These are phyloP conservation scores for Gambusia affinis DNA, from an alignment of 2,113 vertebrate species.

Conservation along the genomic window DNA sequence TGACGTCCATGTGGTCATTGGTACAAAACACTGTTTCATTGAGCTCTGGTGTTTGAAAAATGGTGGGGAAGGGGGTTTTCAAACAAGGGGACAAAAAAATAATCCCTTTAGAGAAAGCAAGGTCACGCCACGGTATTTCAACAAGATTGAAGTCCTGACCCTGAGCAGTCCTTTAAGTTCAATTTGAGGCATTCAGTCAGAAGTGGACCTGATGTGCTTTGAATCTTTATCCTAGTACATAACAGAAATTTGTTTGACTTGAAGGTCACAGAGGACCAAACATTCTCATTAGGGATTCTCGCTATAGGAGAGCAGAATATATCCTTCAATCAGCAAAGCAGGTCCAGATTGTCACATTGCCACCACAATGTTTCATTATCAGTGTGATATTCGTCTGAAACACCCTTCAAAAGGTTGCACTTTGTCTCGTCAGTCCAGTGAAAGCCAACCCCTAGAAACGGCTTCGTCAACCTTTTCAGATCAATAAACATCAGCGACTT, in stretches of 20 bases:
- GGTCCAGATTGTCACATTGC: neutral
- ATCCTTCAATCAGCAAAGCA: neutral
- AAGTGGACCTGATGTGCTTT: neutral
- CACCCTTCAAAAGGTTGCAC: too few relatives aligned
- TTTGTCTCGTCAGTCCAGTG: too few relatives aligned
- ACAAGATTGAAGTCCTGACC: neutral
- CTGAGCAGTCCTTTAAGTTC: neutral
- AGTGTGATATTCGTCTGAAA: neutral
- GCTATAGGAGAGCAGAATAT: too few relatives aligned
- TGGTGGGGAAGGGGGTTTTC: neutral
- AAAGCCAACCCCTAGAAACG: neutral
- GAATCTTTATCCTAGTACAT: neutral
- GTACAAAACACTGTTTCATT: conserved; percentile 79
- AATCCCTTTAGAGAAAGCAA: neutral
- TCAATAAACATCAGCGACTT: neutral
- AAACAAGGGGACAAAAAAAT: neutral
- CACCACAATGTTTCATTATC: neutral
- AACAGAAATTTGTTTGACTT: neutral
- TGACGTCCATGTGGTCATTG: conserved; percentile 79
- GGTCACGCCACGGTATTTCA: neutral
- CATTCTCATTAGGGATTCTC: too few relatives aligned
- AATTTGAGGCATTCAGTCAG: neutral
- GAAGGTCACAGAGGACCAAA: neutral
- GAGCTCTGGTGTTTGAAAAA: conserved; percentile 70
- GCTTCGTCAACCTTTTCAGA: neutral